Percentiles rank a stretch among this genome's conserved stretches.
Evolutionary conservation across 2,113 vertebrate genomes (phyloP).

Genomic region (Coracopsis vasa): DNA sequence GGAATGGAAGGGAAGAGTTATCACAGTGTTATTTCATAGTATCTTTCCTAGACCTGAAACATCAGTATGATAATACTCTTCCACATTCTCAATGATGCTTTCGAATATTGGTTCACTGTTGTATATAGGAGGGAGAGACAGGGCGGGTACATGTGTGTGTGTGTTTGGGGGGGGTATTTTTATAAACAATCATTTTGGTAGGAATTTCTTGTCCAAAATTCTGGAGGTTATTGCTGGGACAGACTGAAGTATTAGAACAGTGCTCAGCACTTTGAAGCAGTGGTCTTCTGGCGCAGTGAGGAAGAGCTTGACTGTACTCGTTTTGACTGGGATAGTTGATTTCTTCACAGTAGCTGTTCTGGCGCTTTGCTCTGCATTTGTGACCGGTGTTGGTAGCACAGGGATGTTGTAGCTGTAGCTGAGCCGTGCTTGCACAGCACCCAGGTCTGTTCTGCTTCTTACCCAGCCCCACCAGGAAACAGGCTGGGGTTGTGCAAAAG

Average conservation of each 20-base stretch:
- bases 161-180: neutral
- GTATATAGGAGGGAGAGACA: neutral
- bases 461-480: fast-evolving
- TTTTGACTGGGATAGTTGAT: neutral
- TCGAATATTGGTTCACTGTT: neutral
- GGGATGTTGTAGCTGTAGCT: neutral
- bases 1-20: neutral
- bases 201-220: neutral
- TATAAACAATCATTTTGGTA: neutral
- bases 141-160: fast-evolving
- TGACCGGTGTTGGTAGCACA: neutral
- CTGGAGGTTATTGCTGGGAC: neutral
- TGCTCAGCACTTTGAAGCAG: neutral
- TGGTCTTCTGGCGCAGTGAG: neutral
- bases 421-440: neutral
- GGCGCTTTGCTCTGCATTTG: neutral
- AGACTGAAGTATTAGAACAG: neutral
- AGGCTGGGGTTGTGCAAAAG: neutral
- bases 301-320: neutral
- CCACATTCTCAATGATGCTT: neutral
- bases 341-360: neutral
- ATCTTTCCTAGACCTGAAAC: neutral
- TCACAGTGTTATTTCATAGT: neutral
- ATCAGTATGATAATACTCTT: neutral
- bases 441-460: neutral